Evolutionary conservation across 1,140 invertebrate genomes (phyloP).

Genomic region (Pantala flavescens): DNA sequence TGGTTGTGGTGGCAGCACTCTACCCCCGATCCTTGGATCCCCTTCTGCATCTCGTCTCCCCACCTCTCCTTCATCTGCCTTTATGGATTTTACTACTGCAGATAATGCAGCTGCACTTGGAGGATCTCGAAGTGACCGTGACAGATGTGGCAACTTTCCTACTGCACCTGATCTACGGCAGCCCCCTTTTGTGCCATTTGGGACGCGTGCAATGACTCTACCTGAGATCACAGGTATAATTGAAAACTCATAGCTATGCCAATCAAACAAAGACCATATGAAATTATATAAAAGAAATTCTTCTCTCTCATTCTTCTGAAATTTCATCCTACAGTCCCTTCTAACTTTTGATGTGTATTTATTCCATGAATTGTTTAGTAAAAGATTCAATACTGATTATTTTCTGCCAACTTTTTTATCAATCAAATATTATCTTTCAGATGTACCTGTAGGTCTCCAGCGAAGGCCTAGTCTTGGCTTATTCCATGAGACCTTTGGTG

Average conservation of each 20-base stretch:
- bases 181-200: conserved; percentile 50
- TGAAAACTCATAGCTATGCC: not conserved
- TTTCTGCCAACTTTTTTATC: too few relatives aligned
- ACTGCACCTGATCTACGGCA: conserved; percentile 38
- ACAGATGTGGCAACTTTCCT: conserved; percentile 19
- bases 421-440: not conserved
- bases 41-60: conserved; percentile 38
- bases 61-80: conserved; percentile 32
- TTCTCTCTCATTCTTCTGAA: too few relatives aligned
- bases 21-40: conserved; percentile 48
- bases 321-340: too few relatives aligned
- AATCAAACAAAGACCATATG: too few relatives aligned
- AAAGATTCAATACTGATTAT: too few relatives aligned
- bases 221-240: conserved; percentile 46
- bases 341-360: too few relatives aligned
- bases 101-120: not conserved
- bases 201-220: conserved; percentile 60
- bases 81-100: not conserved
- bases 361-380: too few relatives aligned
- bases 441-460: conserved; percentile 12
- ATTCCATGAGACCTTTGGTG: conserved; percentile 27
- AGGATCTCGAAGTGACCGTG: conserved; percentile 10
- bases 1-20: conserved; percentile 27
- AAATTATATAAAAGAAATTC: too few relatives aligned
- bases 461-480: conserved; percentile 18